A percentile compares a stretch with the other conserved stretches of the same genome.
Conservation (phyloP, 92 coral and sea anemone genomes). For the Galaxea fascicularis region DNA sequence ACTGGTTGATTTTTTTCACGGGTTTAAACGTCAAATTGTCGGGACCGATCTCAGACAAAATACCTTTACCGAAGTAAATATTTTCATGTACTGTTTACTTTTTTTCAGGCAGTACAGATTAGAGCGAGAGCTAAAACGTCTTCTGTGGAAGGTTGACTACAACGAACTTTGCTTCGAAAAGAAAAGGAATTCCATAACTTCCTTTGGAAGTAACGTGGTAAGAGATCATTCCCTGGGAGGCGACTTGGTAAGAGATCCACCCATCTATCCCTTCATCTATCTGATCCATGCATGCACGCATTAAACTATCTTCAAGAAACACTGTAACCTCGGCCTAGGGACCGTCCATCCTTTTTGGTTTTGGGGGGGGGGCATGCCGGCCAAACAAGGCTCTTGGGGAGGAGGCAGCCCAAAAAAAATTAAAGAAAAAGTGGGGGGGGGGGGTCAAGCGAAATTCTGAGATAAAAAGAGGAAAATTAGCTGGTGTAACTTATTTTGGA, state of each 20-base stretch:
- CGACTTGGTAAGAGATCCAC: constrained; percentile 27
- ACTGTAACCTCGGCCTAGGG: background rate
- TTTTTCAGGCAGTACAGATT: constrained; percentile 77
- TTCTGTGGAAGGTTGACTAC: constrained; percentile 95
- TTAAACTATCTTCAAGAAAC: background rate
- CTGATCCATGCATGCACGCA: background rate
- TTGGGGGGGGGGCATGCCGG: no score
- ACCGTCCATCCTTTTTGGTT: background rate
- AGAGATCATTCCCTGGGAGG: constrained; percentile 34
- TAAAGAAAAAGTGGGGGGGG: no score
- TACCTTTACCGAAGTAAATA: no score
- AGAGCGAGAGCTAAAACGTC: constrained; percentile 83
- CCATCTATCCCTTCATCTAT: background rate
- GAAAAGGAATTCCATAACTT: constrained; percentile 83
- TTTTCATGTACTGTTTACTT: background rate
- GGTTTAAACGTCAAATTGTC: no score
- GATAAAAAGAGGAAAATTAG: no score
- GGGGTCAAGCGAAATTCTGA: no score
- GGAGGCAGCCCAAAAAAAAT: no score
- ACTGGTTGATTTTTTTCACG: no score
- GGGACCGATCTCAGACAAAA: no score
- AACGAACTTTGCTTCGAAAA: constrained; percentile 82
- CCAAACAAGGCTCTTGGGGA: no score
- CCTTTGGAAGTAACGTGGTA: constrained; percentile 81
- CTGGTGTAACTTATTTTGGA: no score